These are phyloP conservation scores for Argentina silus DNA, from an alignment of 2,797 vertebrate genomes.

Conservation along the genomic window DNA sequence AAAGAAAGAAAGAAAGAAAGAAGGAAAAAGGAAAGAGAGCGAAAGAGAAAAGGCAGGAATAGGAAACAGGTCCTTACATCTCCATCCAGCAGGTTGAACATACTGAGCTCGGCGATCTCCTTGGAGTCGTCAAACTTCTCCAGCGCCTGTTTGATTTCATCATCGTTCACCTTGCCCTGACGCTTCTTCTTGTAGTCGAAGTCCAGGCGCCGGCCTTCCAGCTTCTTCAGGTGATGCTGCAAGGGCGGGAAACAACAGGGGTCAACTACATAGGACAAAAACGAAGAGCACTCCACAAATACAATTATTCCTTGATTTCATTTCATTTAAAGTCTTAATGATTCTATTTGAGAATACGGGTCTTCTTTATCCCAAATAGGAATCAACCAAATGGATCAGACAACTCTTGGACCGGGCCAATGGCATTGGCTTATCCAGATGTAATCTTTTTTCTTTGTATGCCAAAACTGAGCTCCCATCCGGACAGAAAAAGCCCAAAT, in stretches of 20 bases:
- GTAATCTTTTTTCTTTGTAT: not conserved
- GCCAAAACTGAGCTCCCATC: not conserved
- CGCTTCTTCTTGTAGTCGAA: slow-evolving; percentile 99
- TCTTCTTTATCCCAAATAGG: too few species aligned
- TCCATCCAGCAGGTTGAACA: slow-evolving; percentile 98
- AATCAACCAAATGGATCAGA: not conserved
- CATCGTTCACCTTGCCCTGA: slow-evolving; percentile 94
- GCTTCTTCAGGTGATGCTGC: slow-evolving; percentile 97
- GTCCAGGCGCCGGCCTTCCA: slow-evolving; percentile 94
- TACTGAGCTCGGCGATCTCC: slow-evolving; percentile 96
- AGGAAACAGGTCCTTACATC: slow-evolving; percentile 80
- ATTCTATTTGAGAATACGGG: too few species aligned
- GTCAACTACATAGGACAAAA: not conserved
- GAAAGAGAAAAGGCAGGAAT: not conserved
- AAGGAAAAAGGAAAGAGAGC: not conserved
- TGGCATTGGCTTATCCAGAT: not conserved
- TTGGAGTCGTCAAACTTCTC: slow-evolving; percentile 99
- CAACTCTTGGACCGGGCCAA: too few species aligned
- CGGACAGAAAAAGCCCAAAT: not conserved
- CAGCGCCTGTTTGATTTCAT: slow-evolving; percentile 93
- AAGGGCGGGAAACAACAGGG: slow-evolving; percentile 9
- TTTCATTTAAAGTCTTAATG: too few species aligned
- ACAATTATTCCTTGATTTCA: too few species aligned
- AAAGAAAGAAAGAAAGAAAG: not conserved
- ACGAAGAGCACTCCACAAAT: not conserved